These are phyloP conservation scores for Pseudomugil gertrudae DNA, from an alignment of 2,797 vertebrate species.

Conservation along the genomic window DNA sequence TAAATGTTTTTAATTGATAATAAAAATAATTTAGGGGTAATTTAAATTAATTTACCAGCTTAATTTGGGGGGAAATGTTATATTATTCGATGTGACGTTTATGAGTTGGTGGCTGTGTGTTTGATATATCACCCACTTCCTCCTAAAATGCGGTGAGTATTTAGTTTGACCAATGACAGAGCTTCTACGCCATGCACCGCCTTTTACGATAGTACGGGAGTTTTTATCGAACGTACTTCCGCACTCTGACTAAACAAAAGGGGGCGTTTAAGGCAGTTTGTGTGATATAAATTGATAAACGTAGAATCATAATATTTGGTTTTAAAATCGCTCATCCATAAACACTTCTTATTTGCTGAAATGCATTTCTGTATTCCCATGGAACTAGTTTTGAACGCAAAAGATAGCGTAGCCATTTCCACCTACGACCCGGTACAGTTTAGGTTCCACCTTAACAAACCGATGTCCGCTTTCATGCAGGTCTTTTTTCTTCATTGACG, in stretches of 20 bases:
- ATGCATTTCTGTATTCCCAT: accelerated
- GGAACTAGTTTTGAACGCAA: not conserved
- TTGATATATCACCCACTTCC: constrained; percentile 4
- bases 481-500: constrained; percentile 80
- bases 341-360: accelerated
- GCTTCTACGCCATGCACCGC: constrained; percentile 30
- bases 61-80: accelerated
- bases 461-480: constrained; percentile 76
- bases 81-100: not conserved
- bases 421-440: not conserved
- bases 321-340: accelerated
- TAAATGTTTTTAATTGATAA: not conserved
- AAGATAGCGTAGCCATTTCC: no score
- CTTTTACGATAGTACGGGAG: not conserved
- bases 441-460: constrained; percentile 82
- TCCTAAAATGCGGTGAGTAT: not conserved
- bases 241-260: constrained; percentile 46
- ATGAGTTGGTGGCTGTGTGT: not conserved
- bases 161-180: constrained; percentile 25
- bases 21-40: accelerated
- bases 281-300: not conserved
- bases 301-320: accelerated
- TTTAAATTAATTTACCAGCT: not conserved
- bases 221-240: constrained; percentile 61
- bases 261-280: constrained; percentile 55